These are phyloP conservation scores for Argya squamiceps DNA, from an alignment of 2,797 vertebrate genomes.

Conservation along the genomic window DNA sequence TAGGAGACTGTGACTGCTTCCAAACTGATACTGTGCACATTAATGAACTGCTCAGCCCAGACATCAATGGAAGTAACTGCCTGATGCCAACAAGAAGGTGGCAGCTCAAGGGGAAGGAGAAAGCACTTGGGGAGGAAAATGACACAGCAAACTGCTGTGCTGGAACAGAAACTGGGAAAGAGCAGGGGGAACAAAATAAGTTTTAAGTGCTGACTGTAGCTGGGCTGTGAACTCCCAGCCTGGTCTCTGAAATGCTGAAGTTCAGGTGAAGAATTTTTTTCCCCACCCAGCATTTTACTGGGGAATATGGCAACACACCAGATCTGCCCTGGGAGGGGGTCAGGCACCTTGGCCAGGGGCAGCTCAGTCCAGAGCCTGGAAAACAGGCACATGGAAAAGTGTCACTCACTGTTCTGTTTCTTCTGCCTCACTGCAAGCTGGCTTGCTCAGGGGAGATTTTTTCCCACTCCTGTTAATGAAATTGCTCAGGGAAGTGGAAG, in stretches of 20 bases:
- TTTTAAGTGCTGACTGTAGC: neutral
- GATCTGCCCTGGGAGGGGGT: neutral
- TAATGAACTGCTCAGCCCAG: neutral
- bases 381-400: rapidly evolving
- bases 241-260: rapidly evolving
- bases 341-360: rapidly evolving
- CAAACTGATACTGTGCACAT: neutral
- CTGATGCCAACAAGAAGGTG: neutral
- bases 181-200: rapidly evolving
- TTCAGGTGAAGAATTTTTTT: neutral
- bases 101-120: neutral
- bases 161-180: neutral
- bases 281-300: rapidly evolving
- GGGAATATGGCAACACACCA: rapidly evolving
- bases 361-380: neutral
- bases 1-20: neutral
- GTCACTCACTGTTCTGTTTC: neutral
- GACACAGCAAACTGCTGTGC: neutral
- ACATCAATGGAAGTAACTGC: rapidly evolving
- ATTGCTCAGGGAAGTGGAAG: neutral
- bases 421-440: neutral
- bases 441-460: neutral
- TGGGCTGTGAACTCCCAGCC: neutral
- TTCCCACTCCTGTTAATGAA: neutral
- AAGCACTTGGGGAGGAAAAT: neutral